Conservation (phyloP, 2,113 vertebrate species). For the Prochilodus magdalenae region DNA sequence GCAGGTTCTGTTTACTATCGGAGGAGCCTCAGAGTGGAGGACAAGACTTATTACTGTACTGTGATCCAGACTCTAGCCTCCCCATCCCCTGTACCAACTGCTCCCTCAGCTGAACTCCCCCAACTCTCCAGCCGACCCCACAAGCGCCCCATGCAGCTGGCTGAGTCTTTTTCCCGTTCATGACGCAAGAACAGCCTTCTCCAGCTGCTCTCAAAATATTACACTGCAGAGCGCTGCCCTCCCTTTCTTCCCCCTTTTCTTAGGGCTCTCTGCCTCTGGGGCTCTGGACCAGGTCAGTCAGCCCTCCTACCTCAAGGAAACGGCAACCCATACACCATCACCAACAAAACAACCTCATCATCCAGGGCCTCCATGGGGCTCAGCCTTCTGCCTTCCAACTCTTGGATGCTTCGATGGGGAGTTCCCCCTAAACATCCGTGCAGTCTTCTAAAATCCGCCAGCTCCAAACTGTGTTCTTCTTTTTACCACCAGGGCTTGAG, state of each 20-base stretch:
- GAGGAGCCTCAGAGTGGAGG: slow-evolving; percentile 44
- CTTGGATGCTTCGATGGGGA: slow-evolving; percentile 74
- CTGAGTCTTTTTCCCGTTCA: slow-evolving; percentile 83
- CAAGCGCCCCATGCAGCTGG: slow-evolving; percentile 71
- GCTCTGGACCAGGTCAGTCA: slow-evolving; percentile 60
- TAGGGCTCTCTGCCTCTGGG: slow-evolving; percentile 77
- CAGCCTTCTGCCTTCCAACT: slow-evolving; percentile 66
- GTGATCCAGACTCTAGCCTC: slow-evolving; percentile 43
- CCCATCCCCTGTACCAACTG: slow-evolving; percentile 60
- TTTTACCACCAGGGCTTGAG: slow-evolving; percentile 69
- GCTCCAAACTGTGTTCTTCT: no score
- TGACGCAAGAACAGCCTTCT: slow-evolving; percentile 83
- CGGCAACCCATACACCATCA: slow-evolving; percentile 21
- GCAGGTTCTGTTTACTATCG: slow-evolving; percentile 50
- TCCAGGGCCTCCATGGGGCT: slow-evolving; percentile 72
- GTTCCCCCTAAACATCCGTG: slow-evolving; percentile 72
- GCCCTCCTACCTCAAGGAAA: slow-evolving; percentile 3
- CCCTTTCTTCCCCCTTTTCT: slow-evolving; percentile 65
- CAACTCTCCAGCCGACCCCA: slow-evolving; percentile 55
- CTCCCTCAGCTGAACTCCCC: slow-evolving; percentile 53
- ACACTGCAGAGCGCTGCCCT: slow-evolving; percentile 63
- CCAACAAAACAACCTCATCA: slow-evolving; percentile 57
- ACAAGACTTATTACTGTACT: slow-evolving; percentile 51
- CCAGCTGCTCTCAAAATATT: slow-evolving; percentile 80
- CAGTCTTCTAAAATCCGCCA: slow-evolving; percentile 67